These are phyloP conservation scores for Arctopsyche grandis DNA, from an alignment of 1,140 invertebrate genomes.

Conservation along the genomic window DNA sequence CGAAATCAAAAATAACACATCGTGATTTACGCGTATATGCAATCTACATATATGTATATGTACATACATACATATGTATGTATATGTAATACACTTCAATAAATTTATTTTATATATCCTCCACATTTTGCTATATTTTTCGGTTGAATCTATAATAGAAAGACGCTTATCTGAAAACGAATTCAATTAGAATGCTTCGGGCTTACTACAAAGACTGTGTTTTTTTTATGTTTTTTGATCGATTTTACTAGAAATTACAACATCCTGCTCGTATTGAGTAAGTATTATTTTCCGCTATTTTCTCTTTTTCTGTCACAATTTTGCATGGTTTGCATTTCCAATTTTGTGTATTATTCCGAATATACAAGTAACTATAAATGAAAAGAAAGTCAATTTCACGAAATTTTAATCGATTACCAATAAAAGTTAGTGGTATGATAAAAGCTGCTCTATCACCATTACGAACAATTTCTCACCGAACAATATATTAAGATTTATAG, in stretches of 20 bases:
- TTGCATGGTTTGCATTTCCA: not conserved
- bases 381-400: not conserved
- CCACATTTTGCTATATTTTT: not conserved
- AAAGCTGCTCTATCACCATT: too few relatives aligned
- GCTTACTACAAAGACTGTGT: not conserved
- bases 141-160: too few relatives aligned
- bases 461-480: not conserved
- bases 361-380: not conserved
- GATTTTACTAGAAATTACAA: slow-evolving; percentile 12
- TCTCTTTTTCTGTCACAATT: not conserved
- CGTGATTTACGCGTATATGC: too few relatives aligned
- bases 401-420: not conserved
- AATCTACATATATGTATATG: too few relatives aligned
- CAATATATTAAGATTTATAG: not conserved
- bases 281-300: not conserved
- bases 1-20: too few relatives aligned
- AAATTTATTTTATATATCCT: too few relatives aligned
- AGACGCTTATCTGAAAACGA: too few relatives aligned
- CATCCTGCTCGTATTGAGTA: not conserved
- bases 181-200: too few relatives aligned
- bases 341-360: not conserved
- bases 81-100: too few relatives aligned
- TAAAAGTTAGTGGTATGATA: too few relatives aligned
- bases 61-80: too few relatives aligned
- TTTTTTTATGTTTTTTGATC: slow-evolving; percentile 12